Conservation (phyloP, 2,797 vertebrate species). For the Graptemys geographica region DNA sequence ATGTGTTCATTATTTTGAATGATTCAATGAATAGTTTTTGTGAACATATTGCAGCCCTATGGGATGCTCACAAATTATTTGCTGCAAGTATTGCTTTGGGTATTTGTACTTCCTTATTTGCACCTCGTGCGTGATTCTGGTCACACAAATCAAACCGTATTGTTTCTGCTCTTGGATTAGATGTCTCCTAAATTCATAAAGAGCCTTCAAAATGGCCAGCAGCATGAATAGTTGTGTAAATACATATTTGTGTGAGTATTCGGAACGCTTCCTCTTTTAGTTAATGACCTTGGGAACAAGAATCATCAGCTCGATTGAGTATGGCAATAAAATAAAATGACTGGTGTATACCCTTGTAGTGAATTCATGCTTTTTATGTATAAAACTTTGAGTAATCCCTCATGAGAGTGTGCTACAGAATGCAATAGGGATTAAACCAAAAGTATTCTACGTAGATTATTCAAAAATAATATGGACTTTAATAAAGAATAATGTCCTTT, state of each 20-base stretch:
- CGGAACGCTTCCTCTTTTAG: accelerated
- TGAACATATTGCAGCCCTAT: neutral
- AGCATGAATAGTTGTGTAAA: neutral
- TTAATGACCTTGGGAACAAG: neutral
- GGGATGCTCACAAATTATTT: neutral
- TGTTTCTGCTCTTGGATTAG: neutral
- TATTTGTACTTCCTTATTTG: neutral
- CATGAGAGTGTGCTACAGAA: neutral
- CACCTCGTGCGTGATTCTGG: neutral
- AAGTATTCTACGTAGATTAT: neutral
- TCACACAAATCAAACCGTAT: neutral
- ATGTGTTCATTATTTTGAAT: neutral
- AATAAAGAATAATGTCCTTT: neutral
- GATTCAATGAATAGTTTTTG: neutral
- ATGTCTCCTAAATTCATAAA: neutral
- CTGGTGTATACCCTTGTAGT: neutral
- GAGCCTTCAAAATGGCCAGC: neutral
- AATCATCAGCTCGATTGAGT: neutral
- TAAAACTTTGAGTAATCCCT: neutral
- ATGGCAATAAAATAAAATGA: neutral
- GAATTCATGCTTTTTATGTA: neutral
- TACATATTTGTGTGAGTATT: neutral
- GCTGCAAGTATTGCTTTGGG: neutral
- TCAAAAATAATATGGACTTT: neutral
- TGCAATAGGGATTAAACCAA: neutral